A percentile compares a stretch with the other conserved stretches of the same genome.
These are phyloP conservation scores for Catamblyrhynchus diadema DNA, from an alignment of 2,797 vertebrate genomes.

Conservation along the genomic window DNA sequence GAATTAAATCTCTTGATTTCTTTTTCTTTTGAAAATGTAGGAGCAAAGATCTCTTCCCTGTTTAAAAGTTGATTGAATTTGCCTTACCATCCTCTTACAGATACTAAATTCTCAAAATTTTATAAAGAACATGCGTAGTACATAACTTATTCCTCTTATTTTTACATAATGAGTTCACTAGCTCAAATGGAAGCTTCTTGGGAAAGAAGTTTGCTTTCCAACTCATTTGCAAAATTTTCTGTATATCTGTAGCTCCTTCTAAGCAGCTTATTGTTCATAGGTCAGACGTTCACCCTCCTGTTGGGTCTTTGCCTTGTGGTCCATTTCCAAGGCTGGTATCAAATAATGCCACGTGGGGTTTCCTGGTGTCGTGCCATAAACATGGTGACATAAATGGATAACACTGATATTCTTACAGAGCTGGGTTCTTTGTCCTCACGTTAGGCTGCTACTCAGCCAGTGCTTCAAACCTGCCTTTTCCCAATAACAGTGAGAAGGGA, in stretches of 20 bases:
- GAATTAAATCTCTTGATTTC: background rate
- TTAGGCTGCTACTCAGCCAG: too few species aligned
- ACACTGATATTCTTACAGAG: background rate
- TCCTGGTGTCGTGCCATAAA: fast-evolving
- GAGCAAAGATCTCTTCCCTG: background rate
- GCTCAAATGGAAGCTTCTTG: background rate
- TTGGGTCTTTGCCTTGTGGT: background rate
- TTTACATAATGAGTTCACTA: background rate
- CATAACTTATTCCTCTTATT: background rate
- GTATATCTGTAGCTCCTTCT: background rate
- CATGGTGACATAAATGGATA: fast-evolving
- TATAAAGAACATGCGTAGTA: background rate
- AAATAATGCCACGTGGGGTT: background rate
- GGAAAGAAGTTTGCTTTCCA: background rate
- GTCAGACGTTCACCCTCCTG: fast-evolving
- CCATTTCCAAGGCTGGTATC: background rate
- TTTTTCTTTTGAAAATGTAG: background rate
- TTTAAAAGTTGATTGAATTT: background rate
- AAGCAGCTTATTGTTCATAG: background rate
- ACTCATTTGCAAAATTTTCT: background rate
- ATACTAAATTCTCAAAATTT: background rate
- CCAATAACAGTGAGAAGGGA: background rate
- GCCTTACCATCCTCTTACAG: background rate
- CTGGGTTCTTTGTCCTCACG: background rate
- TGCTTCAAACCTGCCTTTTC: background rate